Evolutionary conservation across 2,797 vertebrate genomes (phyloP).

Genomic region (Eulemur mongoz): DNA sequence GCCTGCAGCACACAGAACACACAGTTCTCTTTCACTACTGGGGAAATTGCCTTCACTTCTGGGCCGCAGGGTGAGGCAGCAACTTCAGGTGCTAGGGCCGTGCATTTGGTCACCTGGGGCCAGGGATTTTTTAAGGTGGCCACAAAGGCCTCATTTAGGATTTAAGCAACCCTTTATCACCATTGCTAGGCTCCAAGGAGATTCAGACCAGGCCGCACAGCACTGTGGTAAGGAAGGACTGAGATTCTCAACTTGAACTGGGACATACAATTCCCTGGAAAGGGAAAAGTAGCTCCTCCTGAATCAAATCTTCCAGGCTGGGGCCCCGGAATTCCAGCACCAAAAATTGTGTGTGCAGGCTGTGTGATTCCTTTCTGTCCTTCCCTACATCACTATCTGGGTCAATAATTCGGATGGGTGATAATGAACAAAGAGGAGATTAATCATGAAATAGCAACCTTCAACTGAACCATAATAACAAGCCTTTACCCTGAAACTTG

Average conservation of each 20-base stretch:
- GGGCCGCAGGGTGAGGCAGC: neutral
- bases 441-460: slow-evolving; percentile 70
- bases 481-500: neutral
- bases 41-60: neutral
- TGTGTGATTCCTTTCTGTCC: neutral
- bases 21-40: neutral
- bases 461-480: slow-evolving; percentile 64
- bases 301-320: neutral
- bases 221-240: neutral
- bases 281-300: neutral
- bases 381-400: slow-evolving; percentile 56
- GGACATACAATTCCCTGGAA: neutral
- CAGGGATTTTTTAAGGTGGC: slow-evolving; percentile 3
- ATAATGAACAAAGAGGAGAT: slow-evolving; percentile 74
- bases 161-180: neutral
- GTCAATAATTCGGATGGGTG: slow-evolving; percentile 65
- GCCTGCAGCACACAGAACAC: neutral
- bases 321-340: neutral
- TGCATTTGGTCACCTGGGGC: neutral
- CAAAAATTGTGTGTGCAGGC: neutral
- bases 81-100: neutral
- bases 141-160: neutral
- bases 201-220: neutral
- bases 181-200: neutral
- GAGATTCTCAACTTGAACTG: neutral